Conservation (phyloP, 2,888 invertebrate genomes). For the Alcis repandata region DNA sequence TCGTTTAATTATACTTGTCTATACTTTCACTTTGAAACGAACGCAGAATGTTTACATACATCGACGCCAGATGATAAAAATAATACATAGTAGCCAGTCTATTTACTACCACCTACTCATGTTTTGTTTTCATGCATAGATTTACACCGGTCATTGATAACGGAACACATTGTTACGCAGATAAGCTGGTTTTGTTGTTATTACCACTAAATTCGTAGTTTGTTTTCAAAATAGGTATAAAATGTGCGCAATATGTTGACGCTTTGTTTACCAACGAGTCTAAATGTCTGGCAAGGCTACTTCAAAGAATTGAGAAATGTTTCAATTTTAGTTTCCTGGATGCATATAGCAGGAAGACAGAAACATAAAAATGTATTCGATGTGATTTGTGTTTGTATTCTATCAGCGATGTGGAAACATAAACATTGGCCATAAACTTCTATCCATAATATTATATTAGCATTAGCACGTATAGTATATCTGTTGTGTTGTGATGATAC, state of each 20-base stretch:
- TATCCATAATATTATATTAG: background rate
- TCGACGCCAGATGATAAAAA: conserved; percentile 34
- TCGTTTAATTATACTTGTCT: too few relatives aligned
- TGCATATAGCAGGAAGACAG: background rate
- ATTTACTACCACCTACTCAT: conserved; percentile 30
- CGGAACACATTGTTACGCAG: conserved; percentile 5
- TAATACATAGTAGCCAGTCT: conserved; percentile 37
- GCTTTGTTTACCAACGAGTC: background rate
- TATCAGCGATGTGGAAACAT: background rate
- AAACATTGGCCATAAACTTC: background rate
- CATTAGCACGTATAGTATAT: too few relatives aligned
- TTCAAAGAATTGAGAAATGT: background rate
- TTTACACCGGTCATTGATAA: conserved; percentile 30
- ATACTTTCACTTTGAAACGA: conserved; percentile 13
- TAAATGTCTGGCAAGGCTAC: background rate
- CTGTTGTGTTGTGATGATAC: background rate
- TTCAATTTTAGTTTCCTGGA: conserved; percentile 3
- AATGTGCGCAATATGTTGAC: conserved; percentile 15
- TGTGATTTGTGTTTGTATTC: background rate
- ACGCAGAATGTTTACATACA: conserved; percentile 29
- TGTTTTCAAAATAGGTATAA: conserved; percentile 20
- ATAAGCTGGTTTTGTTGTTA: background rate
- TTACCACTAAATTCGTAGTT: conserved; percentile 8
- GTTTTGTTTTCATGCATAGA: conserved; percentile 29
- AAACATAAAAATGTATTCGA: too few relatives aligned